Evolutionary conservation across 2,797 vertebrate species (phyloP).

Genomic region (Danio kyathit): DNA sequence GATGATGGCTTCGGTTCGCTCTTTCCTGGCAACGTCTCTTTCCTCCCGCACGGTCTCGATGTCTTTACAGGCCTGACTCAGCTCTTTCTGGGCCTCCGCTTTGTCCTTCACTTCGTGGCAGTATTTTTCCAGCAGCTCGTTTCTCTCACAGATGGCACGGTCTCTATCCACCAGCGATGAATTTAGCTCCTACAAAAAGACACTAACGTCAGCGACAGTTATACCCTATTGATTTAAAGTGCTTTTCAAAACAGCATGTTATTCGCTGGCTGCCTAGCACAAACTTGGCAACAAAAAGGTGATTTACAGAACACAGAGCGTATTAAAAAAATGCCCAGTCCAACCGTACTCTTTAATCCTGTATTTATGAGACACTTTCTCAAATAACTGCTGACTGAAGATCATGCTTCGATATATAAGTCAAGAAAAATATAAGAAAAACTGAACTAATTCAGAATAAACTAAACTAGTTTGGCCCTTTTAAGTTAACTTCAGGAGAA

Average conservation of each 20-base stretch:
- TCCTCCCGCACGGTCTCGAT: slow-evolving; percentile 91
- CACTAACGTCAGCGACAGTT: slow-evolving; percentile 46
- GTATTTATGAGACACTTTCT: neutral
- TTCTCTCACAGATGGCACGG: slow-evolving; percentile 88
- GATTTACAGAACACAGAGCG: slow-evolving; percentile 15
- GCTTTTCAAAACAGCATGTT: slow-evolving; percentile 33
- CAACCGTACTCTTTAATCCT: neutral
- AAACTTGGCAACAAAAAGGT: slow-evolving; percentile 20
- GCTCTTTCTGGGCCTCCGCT: slow-evolving; percentile 89
- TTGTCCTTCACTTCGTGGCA: slow-evolving; percentile 93
- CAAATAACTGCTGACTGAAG: neutral
- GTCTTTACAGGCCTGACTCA: slow-evolving; percentile 93
- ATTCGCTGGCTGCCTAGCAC: neutral
- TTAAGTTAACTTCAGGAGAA: too few species aligned
- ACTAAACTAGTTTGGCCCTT: too few species aligned
- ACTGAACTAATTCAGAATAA: too few species aligned
- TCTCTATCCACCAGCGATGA: slow-evolving; percentile 90
- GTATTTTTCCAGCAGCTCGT: slow-evolving; percentile 94
- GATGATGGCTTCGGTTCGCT: slow-evolving; percentile 90
- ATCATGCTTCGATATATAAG: neutral
- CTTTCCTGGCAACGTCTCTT: slow-evolving; percentile 88
- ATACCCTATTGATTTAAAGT: slow-evolving; percentile 28
- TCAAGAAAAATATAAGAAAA: too few species aligned
- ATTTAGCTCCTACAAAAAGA: slow-evolving; percentile 83
- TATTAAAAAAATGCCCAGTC: neutral